Percentiles rank a stretch among this genome's conserved stretches.
phyloP scores from a whole-genome alignment of 2,888 invertebrate genomes.

The Eustalomyia histrio region DNA sequence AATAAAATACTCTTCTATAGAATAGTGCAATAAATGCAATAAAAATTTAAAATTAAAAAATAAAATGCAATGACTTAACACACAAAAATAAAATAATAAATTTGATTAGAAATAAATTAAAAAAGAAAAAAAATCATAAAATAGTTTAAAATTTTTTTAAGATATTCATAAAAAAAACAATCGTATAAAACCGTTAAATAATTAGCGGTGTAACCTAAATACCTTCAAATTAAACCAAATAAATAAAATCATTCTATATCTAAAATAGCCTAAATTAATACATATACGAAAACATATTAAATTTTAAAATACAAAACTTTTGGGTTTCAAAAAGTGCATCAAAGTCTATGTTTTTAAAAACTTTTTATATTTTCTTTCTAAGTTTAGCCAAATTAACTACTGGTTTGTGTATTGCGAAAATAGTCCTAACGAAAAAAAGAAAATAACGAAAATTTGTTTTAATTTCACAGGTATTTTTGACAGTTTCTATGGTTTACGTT shows the following conservation, averaged over 20 bases:
- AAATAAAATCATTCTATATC: slow-evolving; percentile 9
- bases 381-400: too few relatives aligned
- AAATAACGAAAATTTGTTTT: too few relatives aligned
- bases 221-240: slow-evolving; percentile 71
- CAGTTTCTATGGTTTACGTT: too few relatives aligned
- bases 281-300: neutral
- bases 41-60: slow-evolving; percentile 22
- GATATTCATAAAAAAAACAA: slow-evolving; percentile 63
- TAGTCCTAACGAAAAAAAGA: too few relatives aligned
- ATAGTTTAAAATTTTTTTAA: slow-evolving; percentile 67
- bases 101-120: slow-evolving; percentile 64
- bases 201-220: slow-evolving; percentile 70
- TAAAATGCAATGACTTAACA: slow-evolving; percentile 48
- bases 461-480: too few relatives aligned
- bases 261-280: slow-evolving; percentile 30
- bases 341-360: neutral
- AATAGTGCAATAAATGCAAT: slow-evolving; percentile 61
- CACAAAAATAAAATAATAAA: slow-evolving; percentile 51
- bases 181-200: slow-evolving; percentile 68
- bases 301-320: neutral
- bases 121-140: neutral
- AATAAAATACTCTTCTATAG: slow-evolving; percentile 64
- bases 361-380: too few relatives aligned
- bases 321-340: neutral
- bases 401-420: too few relatives aligned